These are phyloP conservation scores for Caradrina clavipalpis DNA, from an alignment of 2,888 invertebrate species.

Conservation along the genomic window DNA sequence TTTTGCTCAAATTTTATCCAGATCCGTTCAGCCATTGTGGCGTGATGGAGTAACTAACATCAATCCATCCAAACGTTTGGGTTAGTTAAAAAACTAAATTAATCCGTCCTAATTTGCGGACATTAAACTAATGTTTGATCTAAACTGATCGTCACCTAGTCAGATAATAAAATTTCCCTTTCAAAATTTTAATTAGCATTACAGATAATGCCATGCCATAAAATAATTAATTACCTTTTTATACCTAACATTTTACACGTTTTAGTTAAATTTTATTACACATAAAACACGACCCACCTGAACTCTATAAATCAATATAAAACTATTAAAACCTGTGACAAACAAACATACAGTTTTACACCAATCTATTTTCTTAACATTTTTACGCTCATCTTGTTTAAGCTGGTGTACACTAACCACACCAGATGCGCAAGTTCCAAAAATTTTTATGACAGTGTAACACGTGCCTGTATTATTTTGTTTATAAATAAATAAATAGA, in stretches of 20 bases:
- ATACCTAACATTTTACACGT: conserved; percentile 52
- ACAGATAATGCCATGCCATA: conserved; percentile 28
- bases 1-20: too few species aligned
- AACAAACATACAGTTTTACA: conserved; percentile 58
- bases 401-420: conserved; percentile 72
- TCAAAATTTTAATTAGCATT: conserved; percentile 36
- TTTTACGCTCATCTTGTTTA: conserved; percentile 56
- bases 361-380: conserved; percentile 53
- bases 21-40: too few species aligned
- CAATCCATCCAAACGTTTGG: too few species aligned
- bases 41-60: too few species aligned
- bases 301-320: conserved; percentile 60
- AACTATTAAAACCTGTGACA: conserved; percentile 64
- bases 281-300: conserved; percentile 63
- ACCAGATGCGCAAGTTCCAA: conserved; percentile 85
- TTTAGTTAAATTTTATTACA: conserved; percentile 50
- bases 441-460: conserved; percentile 84
- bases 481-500: conserved; percentile 89
- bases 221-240: conserved; percentile 57
- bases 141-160: not conserved
- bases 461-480: conserved; percentile 86
- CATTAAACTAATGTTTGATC: not conserved
- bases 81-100: not conserved
- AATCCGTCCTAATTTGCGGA: not conserved
- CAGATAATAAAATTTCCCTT: conserved; percentile 1